phyloP scores from a whole-genome alignment of 2,797 vertebrate species.

The Mycteria americana region DNA sequence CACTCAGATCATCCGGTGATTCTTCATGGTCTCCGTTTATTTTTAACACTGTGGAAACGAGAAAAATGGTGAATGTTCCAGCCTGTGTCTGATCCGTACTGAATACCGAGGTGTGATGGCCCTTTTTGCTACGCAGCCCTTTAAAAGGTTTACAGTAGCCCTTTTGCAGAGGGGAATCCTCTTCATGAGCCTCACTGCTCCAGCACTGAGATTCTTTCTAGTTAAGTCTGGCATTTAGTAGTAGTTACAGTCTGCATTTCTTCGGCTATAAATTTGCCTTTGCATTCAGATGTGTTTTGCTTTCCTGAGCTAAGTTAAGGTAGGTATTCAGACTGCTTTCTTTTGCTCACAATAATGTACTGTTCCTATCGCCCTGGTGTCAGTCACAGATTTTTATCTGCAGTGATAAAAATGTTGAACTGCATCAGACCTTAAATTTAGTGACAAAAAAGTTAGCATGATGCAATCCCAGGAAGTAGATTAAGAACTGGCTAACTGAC shows the following conservation, averaged over 20 bases:
- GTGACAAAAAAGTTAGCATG: conserved; percentile 45
- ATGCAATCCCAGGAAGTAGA: conserved; percentile 61
- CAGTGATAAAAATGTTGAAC: conserved; percentile 55
- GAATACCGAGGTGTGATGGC: background rate
- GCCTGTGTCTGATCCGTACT: background rate
- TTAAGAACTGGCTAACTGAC: conserved; percentile 44
- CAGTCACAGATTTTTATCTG: conserved; percentile 36
- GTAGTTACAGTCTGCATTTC: background rate
- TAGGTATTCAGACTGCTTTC: background rate
- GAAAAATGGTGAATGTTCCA: background rate
- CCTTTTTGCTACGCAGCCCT: background rate
- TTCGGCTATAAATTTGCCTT: background rate
- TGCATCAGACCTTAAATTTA: conserved; percentile 65
- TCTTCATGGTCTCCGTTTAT: conserved; percentile 20
- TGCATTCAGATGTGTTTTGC: background rate
- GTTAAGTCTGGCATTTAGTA: background rate
- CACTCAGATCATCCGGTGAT: conserved; percentile 46
- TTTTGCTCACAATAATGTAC: background rate
- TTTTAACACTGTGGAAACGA: background rate
- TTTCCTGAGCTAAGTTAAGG: background rate
- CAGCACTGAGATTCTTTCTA: background rate
- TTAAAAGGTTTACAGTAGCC: background rate
- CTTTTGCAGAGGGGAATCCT: background rate
- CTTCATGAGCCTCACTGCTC: background rate
- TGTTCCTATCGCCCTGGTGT: background rate